A percentile compares a stretch with the other conserved stretches of the same genome.
Evolutionary conservation across 2,797 vertebrate genomes (phyloP).

Genomic region (Sebastes diploproa): DNA sequence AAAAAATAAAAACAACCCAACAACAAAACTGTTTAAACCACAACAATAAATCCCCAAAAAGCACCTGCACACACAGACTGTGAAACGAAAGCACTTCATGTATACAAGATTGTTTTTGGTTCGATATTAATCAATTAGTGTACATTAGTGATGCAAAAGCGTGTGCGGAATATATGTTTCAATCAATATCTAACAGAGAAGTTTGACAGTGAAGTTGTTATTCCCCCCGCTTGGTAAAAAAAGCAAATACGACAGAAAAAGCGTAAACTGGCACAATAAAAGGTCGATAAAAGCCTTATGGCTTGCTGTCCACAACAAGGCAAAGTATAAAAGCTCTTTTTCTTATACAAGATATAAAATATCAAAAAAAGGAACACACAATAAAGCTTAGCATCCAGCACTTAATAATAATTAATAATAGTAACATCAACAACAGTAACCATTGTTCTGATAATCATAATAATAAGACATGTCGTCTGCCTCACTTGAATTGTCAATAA

Average conservation of each 20-base stretch:
- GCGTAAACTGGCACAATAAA: conserved; percentile 79
- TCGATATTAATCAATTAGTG: conserved; percentile 82
- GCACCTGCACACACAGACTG: conserved; percentile 77
- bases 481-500: conserved; percentile 73
- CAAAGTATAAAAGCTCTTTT: conserved; percentile 81
- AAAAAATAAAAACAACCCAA: conserved; percentile 69
- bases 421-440: conserved; percentile 79
- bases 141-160: conserved; percentile 82
- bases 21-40: conserved; percentile 70
- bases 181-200: conserved; percentile 75
- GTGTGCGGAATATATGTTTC: conserved; percentile 75
- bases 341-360: conserved; percentile 81
- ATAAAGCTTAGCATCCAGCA: conserved; percentile 84
- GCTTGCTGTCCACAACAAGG: conserved; percentile 83
- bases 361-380: conserved; percentile 75
- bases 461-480: conserved; percentile 73
- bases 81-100: conserved; percentile 84
- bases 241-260: conserved; percentile 78
- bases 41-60: conserved; percentile 78
- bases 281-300: conserved; percentile 76
- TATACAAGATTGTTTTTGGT: conserved; percentile 84
- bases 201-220: conserved; percentile 61
- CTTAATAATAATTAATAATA: conserved; percentile 79
- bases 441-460: conserved; percentile 80
- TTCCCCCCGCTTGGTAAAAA: conserved; percentile 53